Conservation (phyloP, 2,797 vertebrate genomes). For the Paratrypauchen microcephalus region DNA sequence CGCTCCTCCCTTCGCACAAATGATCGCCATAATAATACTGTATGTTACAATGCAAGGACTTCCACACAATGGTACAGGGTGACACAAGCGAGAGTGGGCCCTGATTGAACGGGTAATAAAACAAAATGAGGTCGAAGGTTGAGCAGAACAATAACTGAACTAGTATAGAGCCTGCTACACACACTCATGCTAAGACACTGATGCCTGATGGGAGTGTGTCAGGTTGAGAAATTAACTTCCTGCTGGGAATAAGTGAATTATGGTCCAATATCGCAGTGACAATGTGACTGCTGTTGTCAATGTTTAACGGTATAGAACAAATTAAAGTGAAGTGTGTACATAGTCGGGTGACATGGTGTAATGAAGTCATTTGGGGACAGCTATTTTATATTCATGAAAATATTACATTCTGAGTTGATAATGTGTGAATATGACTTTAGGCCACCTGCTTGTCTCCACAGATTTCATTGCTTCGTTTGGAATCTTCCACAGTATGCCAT, state of each 20-base stretch:
- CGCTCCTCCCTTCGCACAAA: constrained; percentile 29
- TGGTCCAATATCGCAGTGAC: neutral
- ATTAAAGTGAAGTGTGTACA: neutral
- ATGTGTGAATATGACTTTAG: neutral
- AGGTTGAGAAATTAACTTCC: constrained; percentile 10
- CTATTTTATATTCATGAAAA: constrained; percentile 1
- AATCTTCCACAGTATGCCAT: too few species aligned
- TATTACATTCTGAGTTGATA: neutral
- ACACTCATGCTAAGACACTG: constrained; percentile 12
- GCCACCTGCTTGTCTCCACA: too few species aligned
- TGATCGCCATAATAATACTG: constrained; percentile 24
- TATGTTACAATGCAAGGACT: constrained; percentile 14
- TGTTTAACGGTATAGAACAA: neutral
- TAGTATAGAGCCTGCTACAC: constrained; percentile 27
- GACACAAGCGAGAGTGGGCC: constrained; percentile 13
- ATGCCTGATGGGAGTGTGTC: neutral
- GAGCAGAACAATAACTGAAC: constrained; percentile 46
- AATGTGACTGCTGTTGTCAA: constrained; percentile 8
- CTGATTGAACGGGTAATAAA: constrained; percentile 54
- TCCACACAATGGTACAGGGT: constrained; percentile 15
- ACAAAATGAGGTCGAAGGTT: constrained; percentile 49
- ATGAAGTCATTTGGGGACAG: neutral
- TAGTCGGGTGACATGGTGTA: neutral
- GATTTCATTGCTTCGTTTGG: too few species aligned
- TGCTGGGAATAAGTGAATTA: constrained; percentile 6